phyloP scores from a whole-genome alignment of 2,888 invertebrate genomes.

The Pseudoips prasinana region DNA sequence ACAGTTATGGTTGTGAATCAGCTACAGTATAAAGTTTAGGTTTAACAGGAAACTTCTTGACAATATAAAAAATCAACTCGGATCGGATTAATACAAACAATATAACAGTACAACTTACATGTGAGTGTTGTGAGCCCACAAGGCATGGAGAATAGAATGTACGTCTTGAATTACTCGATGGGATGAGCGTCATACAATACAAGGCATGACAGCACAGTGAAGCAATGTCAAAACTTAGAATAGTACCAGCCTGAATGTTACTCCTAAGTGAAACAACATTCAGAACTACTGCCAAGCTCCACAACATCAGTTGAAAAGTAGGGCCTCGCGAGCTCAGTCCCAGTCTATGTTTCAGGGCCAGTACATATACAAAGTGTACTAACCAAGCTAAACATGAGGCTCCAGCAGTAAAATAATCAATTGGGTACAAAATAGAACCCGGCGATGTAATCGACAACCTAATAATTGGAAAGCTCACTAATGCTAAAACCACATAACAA shows the following conservation, averaged over 20 bases:
- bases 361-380: conserved; percentile 88
- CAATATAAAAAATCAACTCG: too few species aligned
- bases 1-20: too few species aligned
- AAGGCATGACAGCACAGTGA: conserved; percentile 84
- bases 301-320: conserved; percentile 84
- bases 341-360: conserved; percentile 85
- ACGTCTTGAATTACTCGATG: conserved; percentile 77
- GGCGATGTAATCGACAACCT: conserved; percentile 83
- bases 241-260: conserved; percentile 74
- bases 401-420: conserved; percentile 87
- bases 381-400: conserved; percentile 90
- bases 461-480: conserved; percentile 86
- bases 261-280: conserved; percentile 87
- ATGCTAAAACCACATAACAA: conserved; percentile 82
- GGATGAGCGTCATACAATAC: conserved; percentile 88
- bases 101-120: too few species aligned
- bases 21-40: too few species aligned
- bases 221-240: conserved; percentile 83
- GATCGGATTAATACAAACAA: too few species aligned
- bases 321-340: conserved; percentile 89
- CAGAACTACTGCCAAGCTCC: conserved; percentile 86
- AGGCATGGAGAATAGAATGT: conserved; percentile 73
- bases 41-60: too few species aligned
- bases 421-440: conserved; percentile 77
- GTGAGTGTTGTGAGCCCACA: conserved; percentile 75